phyloP scores from a whole-genome alignment of 2,797 vertebrate species.

The Chaetophractus vellerosus region DNA sequence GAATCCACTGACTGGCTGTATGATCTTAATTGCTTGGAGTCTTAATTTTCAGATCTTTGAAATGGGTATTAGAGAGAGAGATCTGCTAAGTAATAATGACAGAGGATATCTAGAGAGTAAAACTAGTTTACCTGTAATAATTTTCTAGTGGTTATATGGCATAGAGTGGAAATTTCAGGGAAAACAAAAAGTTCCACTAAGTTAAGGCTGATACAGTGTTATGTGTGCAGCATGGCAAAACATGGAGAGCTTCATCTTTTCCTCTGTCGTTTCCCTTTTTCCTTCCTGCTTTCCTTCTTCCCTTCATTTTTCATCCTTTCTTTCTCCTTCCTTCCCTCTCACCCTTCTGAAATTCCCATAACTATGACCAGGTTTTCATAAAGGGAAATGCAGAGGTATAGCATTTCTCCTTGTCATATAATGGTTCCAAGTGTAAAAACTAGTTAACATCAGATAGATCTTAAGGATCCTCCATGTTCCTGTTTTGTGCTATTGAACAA shows the following conservation, averaged over 20 bases:
- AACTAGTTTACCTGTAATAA: neutral
- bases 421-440: conserved; percentile 15
- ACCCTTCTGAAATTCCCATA: neutral
- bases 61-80: neutral
- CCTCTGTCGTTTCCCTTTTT: neutral
- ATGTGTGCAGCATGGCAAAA: neutral
- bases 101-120: neutral
- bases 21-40: neutral
- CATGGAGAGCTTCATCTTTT: neutral
- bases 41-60: conserved; percentile 48
- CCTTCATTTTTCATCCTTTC: neutral
- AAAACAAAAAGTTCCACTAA: neutral
- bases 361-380: neutral
- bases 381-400: neutral
- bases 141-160: neutral
- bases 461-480: conserved; percentile 3
- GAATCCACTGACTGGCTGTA: neutral
- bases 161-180: neutral
- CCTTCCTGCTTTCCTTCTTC: neutral
- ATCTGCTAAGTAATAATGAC: neutral
- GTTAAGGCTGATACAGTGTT: neutral
- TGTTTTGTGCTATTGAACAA: conserved; percentile 35
- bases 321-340: neutral
- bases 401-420: neutral
- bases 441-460: neutral